These are phyloP conservation scores for Discoglossus pictus DNA, from an alignment of 2,797 vertebrate species.

Conservation along the genomic window DNA sequence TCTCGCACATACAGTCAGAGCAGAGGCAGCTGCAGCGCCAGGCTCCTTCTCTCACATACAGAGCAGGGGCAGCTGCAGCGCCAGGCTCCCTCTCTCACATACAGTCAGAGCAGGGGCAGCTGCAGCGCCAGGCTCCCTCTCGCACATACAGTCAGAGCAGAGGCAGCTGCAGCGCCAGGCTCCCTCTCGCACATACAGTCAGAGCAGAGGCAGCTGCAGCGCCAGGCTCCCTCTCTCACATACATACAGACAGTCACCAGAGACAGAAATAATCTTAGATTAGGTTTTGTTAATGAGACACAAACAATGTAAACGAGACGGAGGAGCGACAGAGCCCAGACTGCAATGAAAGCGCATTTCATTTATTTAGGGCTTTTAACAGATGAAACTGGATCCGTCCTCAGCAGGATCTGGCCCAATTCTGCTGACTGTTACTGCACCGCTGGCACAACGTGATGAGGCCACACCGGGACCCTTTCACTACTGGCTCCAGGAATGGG, in stretches of 20 bases:
- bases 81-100: no score
- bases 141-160: no score
- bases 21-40: no score
- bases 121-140: no score
- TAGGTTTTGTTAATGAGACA: constrained; percentile 12
- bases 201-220: not conserved
- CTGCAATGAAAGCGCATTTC: constrained; percentile 57
- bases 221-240: not conserved
- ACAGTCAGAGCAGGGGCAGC: no score
- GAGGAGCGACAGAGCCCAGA: constrained; percentile 9
- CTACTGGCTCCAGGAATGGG: not conserved
- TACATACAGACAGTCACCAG: not conserved
- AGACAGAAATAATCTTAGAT: not conserved
- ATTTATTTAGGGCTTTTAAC: constrained; percentile 50
- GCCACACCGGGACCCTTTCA: not conserved
- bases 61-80: no score
- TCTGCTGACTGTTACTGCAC: constrained; percentile 28
- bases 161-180: no score
- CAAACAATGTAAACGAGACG: constrained; percentile 1
- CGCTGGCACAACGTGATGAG: not conserved
- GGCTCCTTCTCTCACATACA: no score
- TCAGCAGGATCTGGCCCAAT: constrained; percentile 2
- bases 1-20: no score
- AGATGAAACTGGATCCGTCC: constrained; percentile 26
- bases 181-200: no score